Conservation (phyloP, 2,113 vertebrate species). For the Peromyscus polionotus region DNA sequence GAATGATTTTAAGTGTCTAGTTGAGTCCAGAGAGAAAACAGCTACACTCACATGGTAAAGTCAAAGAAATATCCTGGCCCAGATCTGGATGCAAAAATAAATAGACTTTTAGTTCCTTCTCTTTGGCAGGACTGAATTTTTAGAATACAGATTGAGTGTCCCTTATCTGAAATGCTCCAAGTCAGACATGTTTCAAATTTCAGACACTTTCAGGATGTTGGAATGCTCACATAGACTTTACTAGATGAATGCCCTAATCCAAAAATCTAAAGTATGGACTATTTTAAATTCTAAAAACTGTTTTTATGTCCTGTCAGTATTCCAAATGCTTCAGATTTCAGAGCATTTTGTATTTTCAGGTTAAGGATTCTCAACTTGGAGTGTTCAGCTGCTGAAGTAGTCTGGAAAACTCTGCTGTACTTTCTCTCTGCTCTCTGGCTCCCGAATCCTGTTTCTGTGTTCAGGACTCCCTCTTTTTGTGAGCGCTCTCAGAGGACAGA, state of each 20-base stretch:
- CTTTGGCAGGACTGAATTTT: not conserved
- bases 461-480: not conserved
- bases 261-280: not conserved
- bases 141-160: not conserved
- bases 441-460: fast-evolving
- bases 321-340: not conserved
- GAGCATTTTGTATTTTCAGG: not conserved
- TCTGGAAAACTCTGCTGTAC: fast-evolving
- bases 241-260: not conserved
- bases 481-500: not conserved
- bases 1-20: not conserved
- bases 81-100: not conserved
- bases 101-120: not conserved
- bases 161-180: not conserved
- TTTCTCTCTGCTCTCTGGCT: not conserved
- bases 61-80: not conserved
- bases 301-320: not conserved
- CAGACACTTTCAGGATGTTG: not conserved
- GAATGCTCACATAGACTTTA: not conserved
- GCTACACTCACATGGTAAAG: not conserved
- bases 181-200: not conserved
- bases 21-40: not conserved
- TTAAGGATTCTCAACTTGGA: not conserved
- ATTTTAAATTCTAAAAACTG: not conserved
- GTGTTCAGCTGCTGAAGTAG: not conserved